These are phyloP conservation scores for Mus musculus DNA, from an alignment of 2,113 vertebrate species.

Conservation along the genomic window GRCm39 chr16:45734501-45735000, in stretches of 20 bases:
- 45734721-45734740: not conserved
- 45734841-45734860: conserved; percentile 47
- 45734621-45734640: not conserved
- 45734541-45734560: too few species aligned
- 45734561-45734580: not conserved
- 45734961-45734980: not conserved
- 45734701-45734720: not conserved
- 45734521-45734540: too few species aligned
- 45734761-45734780: not conserved
- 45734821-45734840: not conserved
- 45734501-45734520: too few species aligned
- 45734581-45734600: not conserved
- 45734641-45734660: not conserved
- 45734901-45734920: not conserved
- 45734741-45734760: not conserved
- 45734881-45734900: conserved; percentile 26
- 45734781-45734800: conserved; percentile 57
- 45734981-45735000: not conserved
- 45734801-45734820: conserved; percentile 64
- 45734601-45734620: not conserved
- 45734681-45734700: not conserved
- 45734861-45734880: conserved; percentile 26
- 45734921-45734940: not conserved
- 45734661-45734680: not conserved
- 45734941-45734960: conserved; percentile 26